Evolutionary conservation across 2,113 vertebrate genomes (phyloP).

Genomic region (Cebidichthys violaceus): DNA sequence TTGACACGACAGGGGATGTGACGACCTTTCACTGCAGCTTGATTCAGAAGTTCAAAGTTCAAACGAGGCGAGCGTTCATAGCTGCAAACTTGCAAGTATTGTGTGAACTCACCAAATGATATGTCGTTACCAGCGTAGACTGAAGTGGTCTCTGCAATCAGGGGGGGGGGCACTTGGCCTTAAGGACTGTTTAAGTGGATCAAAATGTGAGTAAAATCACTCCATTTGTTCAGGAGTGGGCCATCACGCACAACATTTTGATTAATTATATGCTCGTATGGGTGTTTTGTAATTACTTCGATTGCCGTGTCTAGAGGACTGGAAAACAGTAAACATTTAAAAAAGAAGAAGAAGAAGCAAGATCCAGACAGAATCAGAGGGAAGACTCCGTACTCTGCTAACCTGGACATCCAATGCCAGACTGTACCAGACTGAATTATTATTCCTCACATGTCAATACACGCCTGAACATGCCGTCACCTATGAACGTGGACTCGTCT

Average conservation of each 20-base stretch:
- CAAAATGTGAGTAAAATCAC: slow-evolving; percentile 14
- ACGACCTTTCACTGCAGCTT: not conserved
- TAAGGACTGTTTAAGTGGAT: slow-evolving; percentile 5
- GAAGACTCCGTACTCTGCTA: too few species aligned
- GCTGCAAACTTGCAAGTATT: not conserved
- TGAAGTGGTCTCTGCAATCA: slow-evolving; percentile 23
- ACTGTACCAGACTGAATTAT: too few species aligned
- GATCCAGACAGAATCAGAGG: too few species aligned
- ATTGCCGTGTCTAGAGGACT: too few species aligned
- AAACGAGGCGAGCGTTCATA: not conserved
- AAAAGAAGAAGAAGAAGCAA: too few species aligned
- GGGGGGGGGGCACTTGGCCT: slow-evolving; percentile 1
- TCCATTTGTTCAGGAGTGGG: not conserved
- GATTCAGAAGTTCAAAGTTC: not conserved
- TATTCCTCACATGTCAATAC: too few species aligned
- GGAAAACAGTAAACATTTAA: too few species aligned
- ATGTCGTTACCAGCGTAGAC: not conserved
- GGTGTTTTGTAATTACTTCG: slow-evolving; percentile 30
- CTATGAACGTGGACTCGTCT: too few species aligned
- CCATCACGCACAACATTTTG: not conserved
- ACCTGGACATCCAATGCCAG: too few species aligned
- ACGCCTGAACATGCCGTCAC: too few species aligned
- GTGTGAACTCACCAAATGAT: not conserved
- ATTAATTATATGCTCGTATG: slow-evolving; percentile 20
- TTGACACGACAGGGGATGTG: not conserved